phyloP scores from a whole-genome alignment of 2,797 vertebrate species.

The Micropoecilia bifurca region DNA sequence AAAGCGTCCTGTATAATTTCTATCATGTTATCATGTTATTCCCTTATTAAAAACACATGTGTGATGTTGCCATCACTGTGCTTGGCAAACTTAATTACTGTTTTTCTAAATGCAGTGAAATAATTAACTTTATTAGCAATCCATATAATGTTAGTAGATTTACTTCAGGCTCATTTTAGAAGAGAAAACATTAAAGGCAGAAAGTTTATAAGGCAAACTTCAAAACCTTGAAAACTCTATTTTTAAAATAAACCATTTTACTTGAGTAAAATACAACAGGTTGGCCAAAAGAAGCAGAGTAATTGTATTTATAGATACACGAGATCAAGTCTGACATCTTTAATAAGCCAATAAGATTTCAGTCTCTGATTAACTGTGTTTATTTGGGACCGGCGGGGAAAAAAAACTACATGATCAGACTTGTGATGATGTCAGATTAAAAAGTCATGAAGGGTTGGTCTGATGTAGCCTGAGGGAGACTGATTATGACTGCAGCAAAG shows the following conservation, averaged over 20 bases:
- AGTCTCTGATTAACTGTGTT: not conserved
- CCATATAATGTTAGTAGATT: not conserved
- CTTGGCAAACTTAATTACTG: not conserved
- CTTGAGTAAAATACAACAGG: conserved; percentile 9
- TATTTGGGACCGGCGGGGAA: not conserved
- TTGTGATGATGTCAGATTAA: not conserved
- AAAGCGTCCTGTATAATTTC: not conserved
- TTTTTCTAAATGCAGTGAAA: not conserved
- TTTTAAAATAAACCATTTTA: conserved; percentile 36
- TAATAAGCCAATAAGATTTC: not conserved
- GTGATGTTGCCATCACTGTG: not conserved
- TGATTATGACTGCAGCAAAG: not conserved
- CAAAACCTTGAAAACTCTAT: conserved; percentile 24
- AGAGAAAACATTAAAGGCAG: conserved; percentile 32
- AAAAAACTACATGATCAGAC: not conserved
- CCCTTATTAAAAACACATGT: not conserved
- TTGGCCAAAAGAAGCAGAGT: not conserved
- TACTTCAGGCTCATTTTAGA: not conserved
- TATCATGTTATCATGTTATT: no score
- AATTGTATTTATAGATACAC: not conserved
- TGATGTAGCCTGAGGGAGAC: not conserved
- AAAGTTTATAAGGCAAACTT: conserved; percentile 16
- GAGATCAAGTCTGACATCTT: conserved; percentile 1
- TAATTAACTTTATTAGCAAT: not conserved
- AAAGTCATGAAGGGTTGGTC: not conserved